Evolutionary conservation across 2,113 vertebrate genomes (phyloP), one percentile per base, ranked within the genome.

Genomic region (Anolis carolinensis): DNA sequence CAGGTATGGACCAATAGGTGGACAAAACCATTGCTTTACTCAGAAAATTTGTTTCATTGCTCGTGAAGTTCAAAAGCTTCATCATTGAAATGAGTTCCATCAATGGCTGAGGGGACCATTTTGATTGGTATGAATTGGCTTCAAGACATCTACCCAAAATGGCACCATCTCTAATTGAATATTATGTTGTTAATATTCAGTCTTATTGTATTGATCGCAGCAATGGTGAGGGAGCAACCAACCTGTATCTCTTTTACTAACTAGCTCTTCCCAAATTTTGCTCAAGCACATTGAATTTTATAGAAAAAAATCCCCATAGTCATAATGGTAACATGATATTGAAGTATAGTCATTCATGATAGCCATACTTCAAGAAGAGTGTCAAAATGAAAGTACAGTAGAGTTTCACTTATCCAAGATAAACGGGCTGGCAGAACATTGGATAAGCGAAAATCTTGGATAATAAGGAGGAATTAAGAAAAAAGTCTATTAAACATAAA

Each of bases 1-100:
- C 99, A 99, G 97, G 99, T 99, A 39, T 90, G 50, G 90, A 71
- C 16, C 18, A 44, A 32, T 16, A 25, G 78, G 7, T 62, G 71
- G 20, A 14, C 23, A 20, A 2, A 1, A n/a, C 23, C 62, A 13
- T 16, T 25, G 20, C 18, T 81, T 44, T 36, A 67, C 14, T 44
- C 21, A 25, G 18, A 21, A 16, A 34, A 20, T 73, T 1, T 3
- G 4, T 0, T 11, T 4, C 39, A 86, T 84, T 52, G 16, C 25
- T 18, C 81, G 67, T 23, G 50, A 82, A 79, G 68, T 79, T 74
- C 76, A 50, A 65, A 20, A 32, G 21, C 62, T 1, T 67, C 20
- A 55, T 85, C 27, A 50, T 48, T 73, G 52, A 39, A 21, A 62
- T 21, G 48, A 59, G 18, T 25, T 2, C 48, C 34, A 34, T 72